phyloP scores from a whole-genome alignment of 2,888 invertebrate species.

The Caenorhabditis wallacei region DNA sequence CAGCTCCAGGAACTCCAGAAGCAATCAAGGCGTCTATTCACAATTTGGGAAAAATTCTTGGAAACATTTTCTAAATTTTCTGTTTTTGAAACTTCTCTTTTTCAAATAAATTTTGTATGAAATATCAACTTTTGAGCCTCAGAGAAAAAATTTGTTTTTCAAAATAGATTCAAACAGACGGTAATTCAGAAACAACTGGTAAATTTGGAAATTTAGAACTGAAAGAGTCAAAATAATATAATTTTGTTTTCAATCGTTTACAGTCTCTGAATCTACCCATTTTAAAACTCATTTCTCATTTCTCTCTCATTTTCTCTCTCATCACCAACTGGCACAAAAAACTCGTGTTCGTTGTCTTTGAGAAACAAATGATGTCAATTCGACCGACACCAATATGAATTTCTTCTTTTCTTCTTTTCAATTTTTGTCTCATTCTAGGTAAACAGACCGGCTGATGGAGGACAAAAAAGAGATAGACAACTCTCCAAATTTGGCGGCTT shows the following conservation, averaged over 20 bases:
- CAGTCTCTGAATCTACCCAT: too few relatives aligned
- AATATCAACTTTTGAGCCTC: too few relatives aligned
- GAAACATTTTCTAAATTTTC: conserved; percentile 12
- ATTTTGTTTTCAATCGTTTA: too few relatives aligned
- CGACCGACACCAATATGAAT: not conserved
- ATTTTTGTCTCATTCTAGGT: conserved; percentile 12
- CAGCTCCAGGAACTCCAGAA: not conserved
- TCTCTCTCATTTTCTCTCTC: not conserved
- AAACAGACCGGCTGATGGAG: conserved; percentile 20
- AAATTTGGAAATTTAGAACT: too few relatives aligned
- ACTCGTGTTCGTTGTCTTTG: conserved; percentile 2
- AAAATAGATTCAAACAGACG: too few relatives aligned
- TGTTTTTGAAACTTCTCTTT: not conserved
- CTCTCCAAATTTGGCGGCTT: not conserved
- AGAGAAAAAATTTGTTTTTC: too few relatives aligned
- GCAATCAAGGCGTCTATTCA: conserved; percentile 15
- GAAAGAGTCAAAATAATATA: too few relatives aligned
- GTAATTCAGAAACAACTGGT: too few relatives aligned
- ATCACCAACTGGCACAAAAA: not conserved
- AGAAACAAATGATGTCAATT: conserved; percentile 14
- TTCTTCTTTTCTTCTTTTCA: conserved; percentile 15
- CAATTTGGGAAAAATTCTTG: conserved; percentile 28
- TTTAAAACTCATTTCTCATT: not conserved
- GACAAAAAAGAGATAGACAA: not conserved
- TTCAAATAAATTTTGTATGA: not conserved